phyloP scores from a whole-genome alignment of 2,113 vertebrate species.

The Tyrannus savana region DNA sequence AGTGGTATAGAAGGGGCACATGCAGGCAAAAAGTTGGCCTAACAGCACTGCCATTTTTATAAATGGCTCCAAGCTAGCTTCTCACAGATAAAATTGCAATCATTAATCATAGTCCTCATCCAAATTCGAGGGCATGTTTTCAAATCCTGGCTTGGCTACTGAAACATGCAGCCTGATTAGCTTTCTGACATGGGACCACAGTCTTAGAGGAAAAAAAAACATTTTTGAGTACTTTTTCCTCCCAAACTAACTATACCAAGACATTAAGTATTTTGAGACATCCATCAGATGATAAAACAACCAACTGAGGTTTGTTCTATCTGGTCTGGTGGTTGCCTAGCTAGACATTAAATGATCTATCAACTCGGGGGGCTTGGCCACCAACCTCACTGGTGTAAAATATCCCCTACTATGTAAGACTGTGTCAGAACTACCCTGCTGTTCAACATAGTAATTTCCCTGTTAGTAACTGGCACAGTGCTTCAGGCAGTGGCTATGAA shows the following conservation, averaged over 20 bases:
- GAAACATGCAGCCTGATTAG: background rate
- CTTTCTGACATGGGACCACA: background rate
- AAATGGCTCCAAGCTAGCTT: slow-evolving; percentile 28
- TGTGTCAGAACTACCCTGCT: background rate
- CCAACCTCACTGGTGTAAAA: background rate
- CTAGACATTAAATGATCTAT: background rate
- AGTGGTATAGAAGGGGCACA: background rate
- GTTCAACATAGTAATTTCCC: background rate
- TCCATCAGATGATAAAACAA: background rate
- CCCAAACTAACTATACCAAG: background rate
- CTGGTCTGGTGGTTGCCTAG: background rate
- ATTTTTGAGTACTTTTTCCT: background rate
- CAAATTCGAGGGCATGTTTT: background rate
- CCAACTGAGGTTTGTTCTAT: background rate
- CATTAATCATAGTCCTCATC: slow-evolving; percentile 34
- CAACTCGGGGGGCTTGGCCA: background rate
- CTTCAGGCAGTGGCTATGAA: background rate
- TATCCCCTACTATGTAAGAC: background rate
- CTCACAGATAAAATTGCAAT: slow-evolving; percentile 2
- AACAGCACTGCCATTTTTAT: slow-evolving; percentile 36
- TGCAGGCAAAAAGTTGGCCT: background rate
- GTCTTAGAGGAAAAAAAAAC: background rate
- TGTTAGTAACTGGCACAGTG: background rate
- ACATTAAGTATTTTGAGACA: background rate
- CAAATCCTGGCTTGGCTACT: background rate